Conservation (phyloP, 1,140 invertebrate species). For the Drosophila baimaii region DNA sequence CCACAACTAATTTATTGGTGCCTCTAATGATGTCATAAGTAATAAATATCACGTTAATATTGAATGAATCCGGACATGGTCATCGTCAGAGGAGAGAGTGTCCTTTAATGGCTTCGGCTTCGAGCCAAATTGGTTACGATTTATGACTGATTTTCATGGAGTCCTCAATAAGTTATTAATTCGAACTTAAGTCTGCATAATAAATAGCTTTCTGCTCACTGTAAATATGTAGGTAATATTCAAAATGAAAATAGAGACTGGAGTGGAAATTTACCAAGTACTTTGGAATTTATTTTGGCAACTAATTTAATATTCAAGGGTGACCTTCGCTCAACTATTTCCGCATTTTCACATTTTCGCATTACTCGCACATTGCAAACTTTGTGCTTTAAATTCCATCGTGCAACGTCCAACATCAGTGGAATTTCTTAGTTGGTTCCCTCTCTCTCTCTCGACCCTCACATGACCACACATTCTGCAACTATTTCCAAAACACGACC, state of each 20-base stretch:
- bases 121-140: neutral
- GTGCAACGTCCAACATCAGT: neutral
- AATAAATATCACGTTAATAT: conserved; percentile 23
- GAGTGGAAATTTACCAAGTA: too few species aligned
- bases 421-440: neutral
- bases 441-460: too few species aligned
- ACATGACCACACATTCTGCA: conserved; percentile 10
- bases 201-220: too few species aligned
- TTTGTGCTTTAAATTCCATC: conserved; percentile 15
- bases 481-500: conserved; percentile 28
- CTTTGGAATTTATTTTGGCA: conserved; percentile 8
- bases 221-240: too few species aligned
- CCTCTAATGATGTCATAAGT: conserved; percentile 35
- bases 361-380: neutral
- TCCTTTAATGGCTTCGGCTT: neutral
- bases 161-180: neutral
- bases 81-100: neutral
- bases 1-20: conserved; percentile 29
- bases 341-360: conserved; percentile 9
- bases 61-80: neutral
- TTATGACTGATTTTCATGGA: too few species aligned
- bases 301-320: conserved; percentile 5
- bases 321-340: conserved; percentile 1
- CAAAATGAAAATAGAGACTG: too few species aligned
- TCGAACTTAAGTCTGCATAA: too few species aligned